Evolutionary conservation across 2,797 vertebrate genomes (phyloP), one percentile per base, ranked within the genome.

Genomic region (Pangasius djambal): DNA sequence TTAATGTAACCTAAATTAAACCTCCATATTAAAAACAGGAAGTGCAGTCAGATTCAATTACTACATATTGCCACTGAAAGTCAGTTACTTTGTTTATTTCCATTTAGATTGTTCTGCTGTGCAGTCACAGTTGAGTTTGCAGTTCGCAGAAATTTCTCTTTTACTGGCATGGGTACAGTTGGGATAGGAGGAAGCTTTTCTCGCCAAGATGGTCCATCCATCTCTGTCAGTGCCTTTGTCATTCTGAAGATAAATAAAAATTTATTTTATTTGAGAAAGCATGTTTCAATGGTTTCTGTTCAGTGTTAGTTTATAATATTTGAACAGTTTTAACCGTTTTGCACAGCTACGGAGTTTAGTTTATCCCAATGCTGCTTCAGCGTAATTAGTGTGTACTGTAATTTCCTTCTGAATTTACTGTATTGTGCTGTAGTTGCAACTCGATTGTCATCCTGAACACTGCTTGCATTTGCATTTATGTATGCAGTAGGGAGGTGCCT

Each of bases 131-230:
- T 25, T 0, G 90, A 85, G 59, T 57, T 40, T 88, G 86, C 72
- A 20, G 91, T 88, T 34, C 89, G 86, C 1, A 65, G 52, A 34
- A 97, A 95, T 84, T 95, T 97, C 34, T 90, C 97, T 94, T 97
- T 96, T 67, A 97, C 94, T 12, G 96, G 96, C 91, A 97, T 48
- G 0, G 98, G 97, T 10, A 99, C 97, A 0, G 95, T 90, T 10
- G 98, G 98, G 92, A 98, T 97, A 5, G 96, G 94, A 0, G 97
- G 98, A 72, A 99, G 97, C 92, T 98, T 98, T 92, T 97, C 96
- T 88, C 98, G 96, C 98, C 98, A 99, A 15, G 95, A 94, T 0
- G 92, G 93, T 0, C 98, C 98, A 31, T 98, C 96, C 2, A 95
- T 96, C 85, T 98, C 97, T 67, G 96, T 95, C 89, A 99, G 94